These are phyloP conservation scores for Karalla daura DNA, from an alignment of 2,797 vertebrate species.

Conservation along the genomic window DNA sequence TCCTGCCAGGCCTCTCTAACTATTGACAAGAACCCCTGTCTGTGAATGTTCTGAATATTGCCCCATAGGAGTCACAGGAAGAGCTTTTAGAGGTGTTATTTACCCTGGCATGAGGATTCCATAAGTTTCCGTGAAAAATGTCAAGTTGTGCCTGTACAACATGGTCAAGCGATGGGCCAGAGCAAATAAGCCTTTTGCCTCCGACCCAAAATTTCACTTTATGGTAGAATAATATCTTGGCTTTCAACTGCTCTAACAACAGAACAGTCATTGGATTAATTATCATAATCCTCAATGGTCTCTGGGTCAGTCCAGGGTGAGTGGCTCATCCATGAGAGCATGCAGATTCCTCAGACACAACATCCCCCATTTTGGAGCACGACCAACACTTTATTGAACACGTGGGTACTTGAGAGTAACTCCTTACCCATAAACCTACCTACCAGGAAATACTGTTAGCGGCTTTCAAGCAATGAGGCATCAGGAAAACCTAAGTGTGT, in stretches of 20 bases:
- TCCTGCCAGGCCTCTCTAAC: slow-evolving; percentile 35
- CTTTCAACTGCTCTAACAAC: slow-evolving; percentile 46
- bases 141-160: slow-evolving; percentile 56
- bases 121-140: slow-evolving; percentile 71
- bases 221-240: slow-evolving; percentile 66
- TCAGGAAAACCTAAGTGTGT: slow-evolving; percentile 51
- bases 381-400: slow-evolving; percentile 51
- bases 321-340: slow-evolving; percentile 36
- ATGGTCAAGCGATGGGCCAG: slow-evolving; percentile 64
- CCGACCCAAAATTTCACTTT: slow-evolving; percentile 61
- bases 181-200: slow-evolving; percentile 70
- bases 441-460: slow-evolving; percentile 39
- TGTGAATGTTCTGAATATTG: slow-evolving; percentile 33
- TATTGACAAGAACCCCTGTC: slow-evolving; percentile 29
- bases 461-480: slow-evolving; percentile 30
- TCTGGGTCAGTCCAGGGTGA: slow-evolving; percentile 52
- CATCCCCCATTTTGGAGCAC: slow-evolving; percentile 32
- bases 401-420: slow-evolving; percentile 23
- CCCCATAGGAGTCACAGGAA: slow-evolving; percentile 58
- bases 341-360: slow-evolving; percentile 36
- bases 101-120: slow-evolving; percentile 66
- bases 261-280: slow-evolving; percentile 63
- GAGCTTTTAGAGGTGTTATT: slow-evolving; percentile 75
- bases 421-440: slow-evolving; percentile 43
- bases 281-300: slow-evolving; percentile 51